These are phyloP conservation scores for Plagodis dolabraria DNA, from an alignment of 2,888 invertebrate genomes.

Conservation along the genomic window DNA sequence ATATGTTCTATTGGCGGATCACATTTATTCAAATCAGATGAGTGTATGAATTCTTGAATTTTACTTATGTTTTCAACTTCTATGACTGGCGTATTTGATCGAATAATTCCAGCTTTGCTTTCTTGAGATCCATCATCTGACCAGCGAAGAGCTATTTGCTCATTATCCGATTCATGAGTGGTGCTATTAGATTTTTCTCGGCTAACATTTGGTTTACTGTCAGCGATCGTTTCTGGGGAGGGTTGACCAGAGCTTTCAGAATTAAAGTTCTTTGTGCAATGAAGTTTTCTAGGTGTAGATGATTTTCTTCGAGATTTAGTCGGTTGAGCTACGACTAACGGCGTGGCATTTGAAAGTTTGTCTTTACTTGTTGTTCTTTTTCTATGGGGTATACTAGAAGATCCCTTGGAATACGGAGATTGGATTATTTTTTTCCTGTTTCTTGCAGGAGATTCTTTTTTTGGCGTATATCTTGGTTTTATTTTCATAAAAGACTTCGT, in stretches of 20 bases:
- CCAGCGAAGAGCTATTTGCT: constrained; percentile 66
- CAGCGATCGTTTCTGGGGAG: constrained; percentile 52
- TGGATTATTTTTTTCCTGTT: constrained; percentile 46
- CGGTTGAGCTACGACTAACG: constrained; percentile 46
- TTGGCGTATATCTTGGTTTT: constrained; percentile 68
- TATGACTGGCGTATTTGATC: constrained; percentile 33
- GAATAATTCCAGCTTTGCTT: constrained; percentile 45
- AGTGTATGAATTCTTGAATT: constrained; percentile 72
- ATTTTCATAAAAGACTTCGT: constrained; percentile 70
- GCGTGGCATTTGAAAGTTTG: constrained; percentile 39
- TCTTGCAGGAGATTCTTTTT: constrained; percentile 52
- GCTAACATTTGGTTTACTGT: constrained; percentile 36
- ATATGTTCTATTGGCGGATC: neutral
- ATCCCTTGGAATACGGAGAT: constrained; percentile 35
- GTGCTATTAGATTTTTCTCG: constrained; percentile 36
- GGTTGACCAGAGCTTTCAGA: constrained; percentile 60
- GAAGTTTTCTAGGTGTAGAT: constrained; percentile 77
- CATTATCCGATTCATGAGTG: constrained; percentile 63
- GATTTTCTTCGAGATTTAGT: constrained; percentile 80
- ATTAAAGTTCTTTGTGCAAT: constrained; percentile 66
- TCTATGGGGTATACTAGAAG: constrained; percentile 39
- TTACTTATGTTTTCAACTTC: constrained; percentile 71
- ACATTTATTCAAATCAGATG: constrained; percentile 40
- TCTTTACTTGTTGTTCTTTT: constrained; percentile 55
- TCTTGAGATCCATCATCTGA: constrained; percentile 76